Percentiles rank a stretch among this genome's conserved stretches.
phyloP scores from a whole-genome alignment of 2,888 invertebrate genomes.

The Pristionchus mayeri region DNA sequence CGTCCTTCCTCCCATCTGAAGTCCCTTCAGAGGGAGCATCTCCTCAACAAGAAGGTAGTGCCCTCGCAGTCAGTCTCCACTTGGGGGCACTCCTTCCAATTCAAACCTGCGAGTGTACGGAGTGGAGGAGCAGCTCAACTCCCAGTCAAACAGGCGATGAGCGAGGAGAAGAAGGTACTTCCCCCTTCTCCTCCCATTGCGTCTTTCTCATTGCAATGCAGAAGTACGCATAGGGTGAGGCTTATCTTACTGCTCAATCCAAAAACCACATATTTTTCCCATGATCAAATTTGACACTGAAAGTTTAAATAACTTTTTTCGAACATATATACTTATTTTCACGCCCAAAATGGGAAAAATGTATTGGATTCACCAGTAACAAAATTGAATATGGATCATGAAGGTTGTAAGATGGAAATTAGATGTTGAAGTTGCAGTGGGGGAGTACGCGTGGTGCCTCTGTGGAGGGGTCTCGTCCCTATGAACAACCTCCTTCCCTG shows the following conservation, averaged over 20 bases:
- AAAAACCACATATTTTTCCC: too few relatives aligned
- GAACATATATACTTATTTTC: neutral
- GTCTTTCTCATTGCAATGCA: too few relatives aligned
- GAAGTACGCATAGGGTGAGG: too few relatives aligned
- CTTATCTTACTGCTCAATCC: too few relatives aligned
- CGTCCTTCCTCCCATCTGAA: neutral
- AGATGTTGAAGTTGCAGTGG: neutral
- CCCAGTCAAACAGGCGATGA: neutral
- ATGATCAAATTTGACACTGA: too few relatives aligned
- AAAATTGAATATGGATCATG: too few relatives aligned
- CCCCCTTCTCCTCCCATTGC: neutral
- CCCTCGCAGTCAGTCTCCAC: neutral
- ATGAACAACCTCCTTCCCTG: neutral
- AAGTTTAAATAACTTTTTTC: too few relatives aligned
- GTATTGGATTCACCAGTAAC: too few relatives aligned
- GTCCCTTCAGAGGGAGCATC: neutral
- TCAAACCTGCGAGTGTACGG: neutral
- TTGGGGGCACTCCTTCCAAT: neutral
- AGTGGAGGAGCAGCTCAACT: neutral
- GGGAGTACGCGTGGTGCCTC: neutral
- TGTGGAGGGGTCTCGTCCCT: neutral
- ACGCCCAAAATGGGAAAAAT: neutral
- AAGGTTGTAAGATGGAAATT: neutral
- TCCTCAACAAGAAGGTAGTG: neutral
- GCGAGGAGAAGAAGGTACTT: neutral